Base-by-base conservation (phyloP, 2,797 vertebrate genomes). In the Peromyscus nudipes region DNA sequence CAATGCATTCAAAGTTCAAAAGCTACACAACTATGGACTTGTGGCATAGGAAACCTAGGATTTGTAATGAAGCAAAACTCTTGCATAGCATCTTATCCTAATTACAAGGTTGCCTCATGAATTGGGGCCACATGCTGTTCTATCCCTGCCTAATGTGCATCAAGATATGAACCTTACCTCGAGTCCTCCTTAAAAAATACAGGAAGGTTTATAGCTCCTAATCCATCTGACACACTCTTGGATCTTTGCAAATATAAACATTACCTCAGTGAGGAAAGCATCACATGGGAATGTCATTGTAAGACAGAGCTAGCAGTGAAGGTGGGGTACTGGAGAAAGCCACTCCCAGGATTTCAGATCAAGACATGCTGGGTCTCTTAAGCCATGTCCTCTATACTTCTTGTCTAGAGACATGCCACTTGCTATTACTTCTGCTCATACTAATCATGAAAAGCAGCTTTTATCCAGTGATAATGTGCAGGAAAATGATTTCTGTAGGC, bases 291-390 rank as follows among this genome's bases (percentile, higher is more conserved):
- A 5, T 29, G 2, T 6, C 7, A 31, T 6, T 9, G 65, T 8
- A 71, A 57, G 31, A 60, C 46, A 86, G 40, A 27, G 25, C 43
- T 11, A 6, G 6, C 13, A 43, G 23, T 27, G 67, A 27, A 13
- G 5, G 6, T 17, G 10, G 4, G 17, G 16, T 1, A 37, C 1
- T 37, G 3, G 12, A 13, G 17, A 1, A 57, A 62, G 25, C 27
- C 19, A 14, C 27, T 37, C 5, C 12, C 0, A 1, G 9, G 23
- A 57, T n/a, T 85, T 13, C 64, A 9, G 17, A 55, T 31, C 8
- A 71, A 16, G 77, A 37, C 17, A n/a, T 21, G 10, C 27, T 27
- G 14, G 1, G 5, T 65, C 43, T 46, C 4, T 16, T 46, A 37
- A n/a, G 9, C 13, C 3, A 64, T 11, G 4, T 3, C 27, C 27